These are phyloP conservation scores for Hestina assimilis DNA, from an alignment of 1,140 invertebrate genomes.

Conservation along the genomic window DNA sequence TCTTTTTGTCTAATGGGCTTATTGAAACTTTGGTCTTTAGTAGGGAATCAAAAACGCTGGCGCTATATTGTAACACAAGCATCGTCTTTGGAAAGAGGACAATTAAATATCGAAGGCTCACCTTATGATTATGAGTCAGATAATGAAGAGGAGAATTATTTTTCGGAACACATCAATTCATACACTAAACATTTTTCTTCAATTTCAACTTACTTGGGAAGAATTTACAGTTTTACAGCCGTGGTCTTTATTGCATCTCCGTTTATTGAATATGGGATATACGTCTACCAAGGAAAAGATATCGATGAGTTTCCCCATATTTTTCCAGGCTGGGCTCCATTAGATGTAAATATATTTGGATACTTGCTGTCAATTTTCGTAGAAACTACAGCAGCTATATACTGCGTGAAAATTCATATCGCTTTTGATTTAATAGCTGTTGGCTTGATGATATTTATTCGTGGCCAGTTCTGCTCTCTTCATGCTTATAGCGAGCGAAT, in stretches of 20 bases:
- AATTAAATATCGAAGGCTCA: constrained; percentile 21
- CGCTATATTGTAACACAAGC: constrained; percentile 32
- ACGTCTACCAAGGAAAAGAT: constrained; percentile 19
- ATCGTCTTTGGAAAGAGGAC: constrained; percentile 36
- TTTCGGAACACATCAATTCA: constrained; percentile 25
- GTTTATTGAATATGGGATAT: constrained; percentile 42
- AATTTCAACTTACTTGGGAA: constrained; percentile 34
- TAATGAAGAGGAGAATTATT: constrained; percentile 30
- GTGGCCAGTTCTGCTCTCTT: constrained; percentile 51
- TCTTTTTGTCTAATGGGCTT: constrained; percentile 53
- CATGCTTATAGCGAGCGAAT: constrained; percentile 43
- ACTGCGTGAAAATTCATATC: constrained; percentile 49
- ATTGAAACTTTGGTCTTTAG: constrained; percentile 42
- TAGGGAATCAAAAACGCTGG: constrained; percentile 34
- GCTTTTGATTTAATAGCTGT: constrained; percentile 49
- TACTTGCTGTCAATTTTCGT: constrained; percentile 39
- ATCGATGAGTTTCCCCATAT: constrained; percentile 38
- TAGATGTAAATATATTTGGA: constrained; percentile 32
- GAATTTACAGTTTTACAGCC: constrained; percentile 44
- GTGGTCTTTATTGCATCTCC: constrained; percentile 48
- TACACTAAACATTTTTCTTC: constrained; percentile 43
- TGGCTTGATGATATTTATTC: constrained; percentile 59
- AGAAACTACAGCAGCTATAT: constrained; percentile 43
- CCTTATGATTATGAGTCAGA: constrained; percentile 44
- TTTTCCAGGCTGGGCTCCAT: constrained; percentile 47